phyloP scores from a whole-genome alignment of 2,888 invertebrate species.

The Gisinianus flammeolus region DNA sequence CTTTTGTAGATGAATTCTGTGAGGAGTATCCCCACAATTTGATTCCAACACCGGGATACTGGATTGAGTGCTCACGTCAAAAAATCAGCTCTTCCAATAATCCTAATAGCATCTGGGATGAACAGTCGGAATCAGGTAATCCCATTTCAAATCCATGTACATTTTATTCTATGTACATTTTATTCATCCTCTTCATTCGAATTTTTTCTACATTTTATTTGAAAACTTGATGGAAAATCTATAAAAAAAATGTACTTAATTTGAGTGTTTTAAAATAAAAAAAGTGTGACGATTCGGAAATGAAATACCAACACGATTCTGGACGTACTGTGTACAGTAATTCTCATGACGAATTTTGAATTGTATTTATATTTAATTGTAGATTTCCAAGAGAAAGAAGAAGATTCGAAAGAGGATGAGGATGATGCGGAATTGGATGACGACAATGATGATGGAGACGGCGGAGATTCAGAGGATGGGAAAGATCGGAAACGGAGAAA shows the following conservation, averaged over 20 bases:
- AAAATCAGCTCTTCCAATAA: slow-evolving; percentile 64
- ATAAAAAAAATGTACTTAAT: background rate
- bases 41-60: slow-evolving; percentile 89
- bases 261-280: background rate
- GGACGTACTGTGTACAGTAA: too few species aligned
- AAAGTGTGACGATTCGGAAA: too few species aligned
- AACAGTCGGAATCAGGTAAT: slow-evolving; percentile 61
- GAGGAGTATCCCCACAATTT: slow-evolving; percentile 91
- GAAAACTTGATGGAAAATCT: background rate
- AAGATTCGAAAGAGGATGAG: slow-evolving; percentile 61
- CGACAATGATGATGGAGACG: slow-evolving; percentile 52
- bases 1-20: slow-evolving; percentile 85
- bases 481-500: slow-evolving; percentile 54
- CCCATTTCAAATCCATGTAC: background rate
- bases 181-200: background rate
- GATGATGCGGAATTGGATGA: slow-evolving; percentile 61
- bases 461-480: slow-evolving; percentile 47
- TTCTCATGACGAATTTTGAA: too few species aligned
- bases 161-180: background rate
- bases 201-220: background rate
- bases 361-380: too few species aligned
- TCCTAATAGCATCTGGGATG: slow-evolving; percentile 79
- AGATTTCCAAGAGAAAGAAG: slow-evolving; percentile 59
- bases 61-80: slow-evolving; percentile 94
- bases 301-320: too few species aligned